Evolutionary conservation across 2,797 vertebrate species (phyloP), one percentile per base, ranked within the genome.

Genomic region (Sarcophilus harrisii): DNA sequence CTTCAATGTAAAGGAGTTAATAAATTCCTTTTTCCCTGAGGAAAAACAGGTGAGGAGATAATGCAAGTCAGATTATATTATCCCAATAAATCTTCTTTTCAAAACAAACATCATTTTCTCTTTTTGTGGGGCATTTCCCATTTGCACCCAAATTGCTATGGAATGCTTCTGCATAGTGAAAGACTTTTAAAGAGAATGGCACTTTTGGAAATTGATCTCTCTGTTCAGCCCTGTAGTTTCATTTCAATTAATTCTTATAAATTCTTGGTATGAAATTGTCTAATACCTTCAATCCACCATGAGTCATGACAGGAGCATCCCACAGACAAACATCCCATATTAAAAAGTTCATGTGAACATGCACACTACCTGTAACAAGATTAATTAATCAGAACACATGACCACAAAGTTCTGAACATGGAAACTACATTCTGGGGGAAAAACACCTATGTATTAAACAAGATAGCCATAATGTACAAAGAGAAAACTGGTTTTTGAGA

Each of bases 1-100:
- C 98, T 96, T 96, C 94, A 96, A 96, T 96, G 96, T 97, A 96
- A 97, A 97, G 97, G 94, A 95, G 96, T 97, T 98, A 98, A 98
- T 97, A 97, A 98, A 98, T n/a, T n/a, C n/a, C n/a, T n/a, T n/a
- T 93, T 96, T 97, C 98, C 98, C 98, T 98, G 97, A 98, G 98
- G 98, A 98, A 98, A 99, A 98, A 98, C 98, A 99, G 98, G 98
- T 98, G 98, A 98, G 97, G 95, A 98, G 97, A 98, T 90, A 98
- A 96, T 81, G 92, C 93, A 91, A 96, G 93, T 90, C 11, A 96
- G 96, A 97, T 98, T 98, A 98, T 98, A 98, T 98, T 97, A 98
- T 97, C 96, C 93, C 96, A 96, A 97, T 98, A 98, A 98, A 98
- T 98, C 97, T 96, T 93, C 96, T 97, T 98, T 98, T 98, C 97